These are phyloP conservation scores for Trachelipus rathkii DNA, from an alignment of 1,140 invertebrate genomes.

Conservation along the genomic window DNA sequence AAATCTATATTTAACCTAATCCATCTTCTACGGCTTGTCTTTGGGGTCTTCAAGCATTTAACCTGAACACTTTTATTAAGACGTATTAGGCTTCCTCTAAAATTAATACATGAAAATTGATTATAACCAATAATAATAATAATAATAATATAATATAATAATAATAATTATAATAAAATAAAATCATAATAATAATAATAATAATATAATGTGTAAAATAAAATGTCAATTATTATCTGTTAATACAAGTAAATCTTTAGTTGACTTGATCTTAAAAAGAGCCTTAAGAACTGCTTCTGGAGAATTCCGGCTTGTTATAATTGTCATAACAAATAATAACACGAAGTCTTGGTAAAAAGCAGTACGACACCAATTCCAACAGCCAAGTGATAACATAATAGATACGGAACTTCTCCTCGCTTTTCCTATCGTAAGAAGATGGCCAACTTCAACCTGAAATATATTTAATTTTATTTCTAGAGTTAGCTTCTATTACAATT, in stretches of 20 bases:
- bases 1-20: slow-evolving; percentile 92
- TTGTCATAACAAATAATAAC: slow-evolving; percentile 78
- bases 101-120: too few species aligned
- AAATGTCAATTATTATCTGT: slow-evolving; percentile 28
- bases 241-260: slow-evolving; percentile 70
- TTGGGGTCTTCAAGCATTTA: slow-evolving; percentile 84
- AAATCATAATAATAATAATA: too few species aligned
- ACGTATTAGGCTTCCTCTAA: too few species aligned
- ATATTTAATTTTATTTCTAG: slow-evolving; percentile 15
- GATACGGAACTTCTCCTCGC: slow-evolving; percentile 65
- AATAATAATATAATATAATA: too few species aligned
- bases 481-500: too few species aligned
- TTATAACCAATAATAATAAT: too few species aligned
- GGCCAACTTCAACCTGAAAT: slow-evolving; percentile 69
- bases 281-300: slow-evolving; percentile 73
- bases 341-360: slow-evolving; percentile 71
- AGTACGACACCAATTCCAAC: slow-evolving; percentile 73
- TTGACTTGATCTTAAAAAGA: slow-evolving; percentile 67
- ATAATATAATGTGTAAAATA: too few species aligned
- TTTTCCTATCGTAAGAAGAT: slow-evolving; percentile 73
- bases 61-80: slow-evolving; percentile 47
- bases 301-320: slow-evolving; percentile 79
- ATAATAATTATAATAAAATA: too few species aligned
- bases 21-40: slow-evolving; percentile 87
- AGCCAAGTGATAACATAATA: slow-evolving; percentile 75